Percentiles rank a stretch among this genome's conserved stretches.
phyloP scores from a whole-genome alignment of 2,113 vertebrate genomes.

The Oreamnos americanus region DNA sequence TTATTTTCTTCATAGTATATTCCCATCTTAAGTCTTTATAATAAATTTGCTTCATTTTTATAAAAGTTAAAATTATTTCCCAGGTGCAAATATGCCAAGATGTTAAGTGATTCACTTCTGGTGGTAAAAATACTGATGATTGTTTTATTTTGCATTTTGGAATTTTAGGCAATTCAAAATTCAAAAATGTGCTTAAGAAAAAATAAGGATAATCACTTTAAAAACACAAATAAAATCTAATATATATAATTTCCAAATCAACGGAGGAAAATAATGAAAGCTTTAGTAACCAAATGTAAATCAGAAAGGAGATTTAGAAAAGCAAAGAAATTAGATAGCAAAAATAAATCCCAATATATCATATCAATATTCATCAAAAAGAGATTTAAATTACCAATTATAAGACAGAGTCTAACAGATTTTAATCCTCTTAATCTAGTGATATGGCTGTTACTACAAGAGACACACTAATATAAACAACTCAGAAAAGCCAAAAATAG shows the following conservation, averaged over 20 bases:
- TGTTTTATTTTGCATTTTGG: background rate
- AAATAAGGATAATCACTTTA: background rate
- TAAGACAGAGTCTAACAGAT: background rate
- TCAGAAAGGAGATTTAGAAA: background rate
- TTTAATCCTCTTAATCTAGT: background rate
- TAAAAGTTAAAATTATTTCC: background rate
- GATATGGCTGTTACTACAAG: background rate
- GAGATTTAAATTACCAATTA: background rate
- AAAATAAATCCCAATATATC: background rate
- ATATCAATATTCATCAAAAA: background rate
- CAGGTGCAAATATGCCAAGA: slow-evolving; percentile 2
- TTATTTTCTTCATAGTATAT: background rate
- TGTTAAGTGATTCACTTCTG: slow-evolving; percentile 13
- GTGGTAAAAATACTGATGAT: background rate
- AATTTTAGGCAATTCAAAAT: background rate
- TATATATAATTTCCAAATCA: background rate
- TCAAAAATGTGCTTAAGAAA: slow-evolving; percentile 24
- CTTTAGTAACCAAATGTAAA: background rate
- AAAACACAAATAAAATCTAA: background rate
- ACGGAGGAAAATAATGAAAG: background rate
- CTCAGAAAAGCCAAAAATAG: background rate
- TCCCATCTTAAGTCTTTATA: background rate
- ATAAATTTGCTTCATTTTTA: background rate
- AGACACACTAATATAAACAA: background rate
- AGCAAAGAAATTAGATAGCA: background rate